A percentile compares a stretch with the other conserved stretches of the same genome.
Evolutionary conservation across 2,113 vertebrate genomes (phyloP).

Genomic region (Phaethornis superciliosus): DNA sequence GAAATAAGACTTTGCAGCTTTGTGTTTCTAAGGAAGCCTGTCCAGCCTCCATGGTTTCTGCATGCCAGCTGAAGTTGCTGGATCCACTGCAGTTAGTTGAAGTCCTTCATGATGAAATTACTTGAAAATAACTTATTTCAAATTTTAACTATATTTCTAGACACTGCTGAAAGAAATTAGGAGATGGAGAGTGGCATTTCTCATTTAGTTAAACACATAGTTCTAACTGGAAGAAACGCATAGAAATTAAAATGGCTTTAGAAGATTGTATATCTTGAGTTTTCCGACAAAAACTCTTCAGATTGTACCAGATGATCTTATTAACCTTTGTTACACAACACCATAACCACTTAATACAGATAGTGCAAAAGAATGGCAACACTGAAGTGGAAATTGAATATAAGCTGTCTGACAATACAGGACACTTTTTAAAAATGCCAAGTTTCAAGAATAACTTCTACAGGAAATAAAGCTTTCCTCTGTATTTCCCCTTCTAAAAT

Average conservation of each 20-base stretch:
- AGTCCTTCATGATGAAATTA: neutral
- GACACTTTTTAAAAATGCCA: neutral
- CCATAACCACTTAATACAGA: neutral
- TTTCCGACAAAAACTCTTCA: neutral
- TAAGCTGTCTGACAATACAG: neutral
- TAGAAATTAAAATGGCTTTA: neutral
- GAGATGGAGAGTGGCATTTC: neutral
- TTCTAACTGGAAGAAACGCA: neutral
- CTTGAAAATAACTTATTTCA: neutral
- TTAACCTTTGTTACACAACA: neutral
- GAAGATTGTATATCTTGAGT: neutral
- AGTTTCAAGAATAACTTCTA: neutral
- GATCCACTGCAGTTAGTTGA: accelerated
- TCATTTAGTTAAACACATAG: neutral
- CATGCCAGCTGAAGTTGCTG: neutral
- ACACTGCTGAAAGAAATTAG: neutral
- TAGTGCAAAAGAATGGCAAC: neutral
- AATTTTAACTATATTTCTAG: neutral
- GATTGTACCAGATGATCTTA: neutral
- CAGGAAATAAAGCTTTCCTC: neutral
- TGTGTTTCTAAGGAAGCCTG: neutral
- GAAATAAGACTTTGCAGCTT: neutral
- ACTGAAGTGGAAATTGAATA: neutral
- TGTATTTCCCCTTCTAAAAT: neutral
- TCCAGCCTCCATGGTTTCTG: accelerated